Evolutionary conservation across 2,888 invertebrate genomes (phyloP).

Genomic region (Eulithis prunata): DNA sequence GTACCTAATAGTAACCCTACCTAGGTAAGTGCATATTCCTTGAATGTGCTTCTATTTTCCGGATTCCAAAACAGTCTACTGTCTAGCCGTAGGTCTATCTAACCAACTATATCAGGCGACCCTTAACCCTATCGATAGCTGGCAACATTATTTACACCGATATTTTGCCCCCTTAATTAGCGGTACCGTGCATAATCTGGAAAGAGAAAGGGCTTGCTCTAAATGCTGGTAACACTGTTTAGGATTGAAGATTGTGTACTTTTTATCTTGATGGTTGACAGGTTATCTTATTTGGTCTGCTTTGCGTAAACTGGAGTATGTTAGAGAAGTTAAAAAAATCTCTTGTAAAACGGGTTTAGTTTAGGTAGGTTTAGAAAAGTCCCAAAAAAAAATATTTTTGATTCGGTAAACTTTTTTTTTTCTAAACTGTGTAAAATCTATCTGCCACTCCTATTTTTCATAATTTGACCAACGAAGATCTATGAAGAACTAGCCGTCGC

Average conservation of each 20-base stretch:
- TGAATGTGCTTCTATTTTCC: background rate
- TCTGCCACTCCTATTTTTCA: too few relatives aligned
- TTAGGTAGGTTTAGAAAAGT: too few relatives aligned
- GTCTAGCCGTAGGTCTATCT: slow-evolving; percentile 23
- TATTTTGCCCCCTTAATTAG: slow-evolving; percentile 48
- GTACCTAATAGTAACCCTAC: too few relatives aligned
- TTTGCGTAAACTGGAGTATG: background rate
- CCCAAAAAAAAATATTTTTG: too few relatives aligned
- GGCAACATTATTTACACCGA: slow-evolving; percentile 43
- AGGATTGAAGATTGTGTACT: background rate
- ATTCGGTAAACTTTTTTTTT: too few relatives aligned
- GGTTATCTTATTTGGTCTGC: slow-evolving; percentile 4
- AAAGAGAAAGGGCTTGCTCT: slow-evolving; percentile 2
- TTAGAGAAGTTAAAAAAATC: too few relatives aligned
- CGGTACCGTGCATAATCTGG: slow-evolving; percentile 29
- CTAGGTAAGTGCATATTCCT: background rate
- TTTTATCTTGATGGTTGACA: slow-evolving; percentile 10
- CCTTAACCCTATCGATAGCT: slow-evolving; percentile 52
- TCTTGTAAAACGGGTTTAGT: too few relatives aligned
- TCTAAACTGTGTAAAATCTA: too few relatives aligned
- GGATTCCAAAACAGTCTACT: slow-evolving; percentile 4
- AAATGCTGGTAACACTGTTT: slow-evolving; percentile 4
- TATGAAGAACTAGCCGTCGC: too few relatives aligned
- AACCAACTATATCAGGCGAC: slow-evolving; percentile 46
- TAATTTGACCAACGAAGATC: too few relatives aligned